These are phyloP conservation scores for Myotis davidii DNA, from an alignment of 2,113 vertebrate genomes.

Conservation along the genomic window DNA sequence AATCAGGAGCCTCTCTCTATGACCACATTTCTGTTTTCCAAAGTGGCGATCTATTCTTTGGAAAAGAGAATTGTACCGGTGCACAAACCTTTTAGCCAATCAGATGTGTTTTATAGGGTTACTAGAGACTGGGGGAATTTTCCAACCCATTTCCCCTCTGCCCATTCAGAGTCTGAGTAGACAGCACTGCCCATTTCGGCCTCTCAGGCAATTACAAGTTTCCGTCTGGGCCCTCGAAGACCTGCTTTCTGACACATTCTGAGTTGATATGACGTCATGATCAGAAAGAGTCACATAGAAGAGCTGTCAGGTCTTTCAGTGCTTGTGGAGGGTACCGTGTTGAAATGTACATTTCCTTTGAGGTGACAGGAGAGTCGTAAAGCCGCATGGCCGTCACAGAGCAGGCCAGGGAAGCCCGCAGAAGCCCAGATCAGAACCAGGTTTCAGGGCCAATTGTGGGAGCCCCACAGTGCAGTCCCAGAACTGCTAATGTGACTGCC, in stretches of 20 bases:
- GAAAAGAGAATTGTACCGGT: not conserved
- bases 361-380: not conserved
- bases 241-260: not conserved
- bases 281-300: not conserved
- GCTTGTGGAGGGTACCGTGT: not conserved
- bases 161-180: not conserved
- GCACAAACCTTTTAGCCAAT: not conserved
- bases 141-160: not conserved
- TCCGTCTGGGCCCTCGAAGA: not conserved
- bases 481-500: not conserved
- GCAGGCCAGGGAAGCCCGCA: not conserved
- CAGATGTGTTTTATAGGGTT: not conserved
- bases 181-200: accelerated
- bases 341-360: not conserved
- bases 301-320: not conserved
- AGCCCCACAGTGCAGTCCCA: not conserved
- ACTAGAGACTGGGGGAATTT: not conserved
- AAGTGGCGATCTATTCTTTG: not conserved
- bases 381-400: accelerated
- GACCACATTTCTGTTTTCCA: not conserved
- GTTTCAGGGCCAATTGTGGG: not conserved
- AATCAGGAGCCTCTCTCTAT: not conserved
- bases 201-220: not conserved
- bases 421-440: not conserved
- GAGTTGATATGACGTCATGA: not conserved